phyloP scores from a whole-genome alignment of 2,888 invertebrate species.

The Pyrocoelia pectoralis region DNA sequence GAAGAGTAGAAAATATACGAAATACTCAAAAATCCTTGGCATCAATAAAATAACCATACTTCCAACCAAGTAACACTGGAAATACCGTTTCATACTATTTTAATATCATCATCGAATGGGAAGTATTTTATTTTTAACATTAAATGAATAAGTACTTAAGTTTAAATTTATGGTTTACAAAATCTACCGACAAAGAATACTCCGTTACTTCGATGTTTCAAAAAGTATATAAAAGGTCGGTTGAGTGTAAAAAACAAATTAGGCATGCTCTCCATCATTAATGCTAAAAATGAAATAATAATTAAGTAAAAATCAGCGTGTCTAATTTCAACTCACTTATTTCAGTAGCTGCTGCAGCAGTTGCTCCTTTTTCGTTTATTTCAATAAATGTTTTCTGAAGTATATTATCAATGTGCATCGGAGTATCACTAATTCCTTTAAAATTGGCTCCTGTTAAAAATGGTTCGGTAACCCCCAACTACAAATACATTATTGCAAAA shows the following conservation, averaged over 20 bases:
- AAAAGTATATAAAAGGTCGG: constrained; percentile 19
- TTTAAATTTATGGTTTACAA: neutral
- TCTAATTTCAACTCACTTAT: no score
- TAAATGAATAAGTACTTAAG: no score
- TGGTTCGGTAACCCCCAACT: constrained; percentile 38
- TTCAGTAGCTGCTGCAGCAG: constrained; percentile 53
- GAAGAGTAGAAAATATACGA: no score
- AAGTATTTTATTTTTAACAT: no score
- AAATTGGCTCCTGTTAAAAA: constrained; percentile 43
- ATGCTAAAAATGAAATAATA: neutral
- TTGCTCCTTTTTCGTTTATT: constrained; percentile 55
- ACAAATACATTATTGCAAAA: neutral
- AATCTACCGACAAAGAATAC: constrained; percentile 16
- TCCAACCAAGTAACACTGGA: no score
- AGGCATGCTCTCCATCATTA: neutral
- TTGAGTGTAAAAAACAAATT: constrained; percentile 7
- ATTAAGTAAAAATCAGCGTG: no score
- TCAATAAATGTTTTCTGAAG: constrained; percentile 56
- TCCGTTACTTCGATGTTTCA: neutral
- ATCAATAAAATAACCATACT: no score
- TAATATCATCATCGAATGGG: no score
- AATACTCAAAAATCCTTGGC: no score
- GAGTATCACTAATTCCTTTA: constrained; percentile 44
- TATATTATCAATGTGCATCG: constrained; percentile 45
- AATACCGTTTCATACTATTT: no score